These are phyloP conservation scores for Sebastes taczanowskii DNA, from an alignment of 2,797 vertebrate genomes.

Conservation along the genomic window DNA sequence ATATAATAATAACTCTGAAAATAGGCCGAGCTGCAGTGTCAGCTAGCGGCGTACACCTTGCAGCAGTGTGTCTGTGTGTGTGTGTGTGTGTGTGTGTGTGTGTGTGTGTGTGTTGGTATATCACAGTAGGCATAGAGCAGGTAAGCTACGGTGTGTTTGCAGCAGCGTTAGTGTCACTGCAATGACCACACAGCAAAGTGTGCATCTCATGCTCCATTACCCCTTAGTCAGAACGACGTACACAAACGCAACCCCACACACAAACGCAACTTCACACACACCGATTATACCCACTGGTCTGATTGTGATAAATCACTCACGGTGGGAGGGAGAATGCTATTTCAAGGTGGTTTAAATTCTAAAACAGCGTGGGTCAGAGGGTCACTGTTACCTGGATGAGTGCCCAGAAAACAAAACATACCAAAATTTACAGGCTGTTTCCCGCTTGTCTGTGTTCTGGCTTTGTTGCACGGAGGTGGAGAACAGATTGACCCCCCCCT, in stretches of 20 bases:
- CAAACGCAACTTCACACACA: conserved; percentile 6
- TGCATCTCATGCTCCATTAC: conserved; percentile 82
- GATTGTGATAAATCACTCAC: conserved; percentile 83
- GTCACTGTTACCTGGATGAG: conserved; percentile 70
- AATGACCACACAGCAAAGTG: conserved; percentile 74
- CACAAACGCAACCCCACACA: conserved; percentile 1
- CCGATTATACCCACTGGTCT: conserved; percentile 57
- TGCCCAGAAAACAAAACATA: conserved; percentile 71
- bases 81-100: background rate
- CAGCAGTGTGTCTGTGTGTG: background rate
- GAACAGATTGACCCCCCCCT: conserved; percentile 38
- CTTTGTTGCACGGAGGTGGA: conserved; percentile 29
- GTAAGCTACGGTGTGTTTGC: conserved; percentile 56
- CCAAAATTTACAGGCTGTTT: conserved; percentile 48
- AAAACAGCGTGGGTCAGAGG: conserved; percentile 71
- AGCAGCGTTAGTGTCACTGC: conserved; percentile 53
- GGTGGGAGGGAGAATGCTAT: conserved; percentile 64
- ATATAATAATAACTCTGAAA: conserved; percentile 9
- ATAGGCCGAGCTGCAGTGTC: background rate
- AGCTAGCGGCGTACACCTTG: background rate
- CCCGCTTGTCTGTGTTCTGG: conserved; percentile 12
- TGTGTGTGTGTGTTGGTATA: background rate
- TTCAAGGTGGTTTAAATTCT: conserved; percentile 85
- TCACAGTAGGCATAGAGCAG: conserved; percentile 32
- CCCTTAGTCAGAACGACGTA: conserved; percentile 64